These are phyloP conservation scores for Dendrolimus pini DNA, from an alignment of 2,888 invertebrate genomes.

Conservation along the genomic window DNA sequence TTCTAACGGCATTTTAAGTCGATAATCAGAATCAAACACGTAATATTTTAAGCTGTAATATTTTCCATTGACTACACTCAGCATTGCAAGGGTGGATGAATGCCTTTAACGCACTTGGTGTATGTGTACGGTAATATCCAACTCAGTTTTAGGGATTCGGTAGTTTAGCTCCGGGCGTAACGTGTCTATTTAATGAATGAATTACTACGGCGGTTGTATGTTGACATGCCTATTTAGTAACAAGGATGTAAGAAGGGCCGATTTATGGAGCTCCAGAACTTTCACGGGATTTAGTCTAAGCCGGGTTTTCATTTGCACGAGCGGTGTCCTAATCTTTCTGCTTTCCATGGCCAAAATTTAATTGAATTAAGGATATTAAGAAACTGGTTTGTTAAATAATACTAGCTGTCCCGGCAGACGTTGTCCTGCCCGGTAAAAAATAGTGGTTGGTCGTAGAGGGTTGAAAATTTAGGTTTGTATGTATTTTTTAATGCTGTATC, in stretches of 20 bases:
- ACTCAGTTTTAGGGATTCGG: constrained; percentile 22
- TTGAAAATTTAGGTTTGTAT: too few species aligned
- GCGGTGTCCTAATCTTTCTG: not conserved
- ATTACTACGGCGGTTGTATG: constrained; percentile 16
- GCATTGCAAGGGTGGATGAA: not conserved
- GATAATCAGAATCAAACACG: too few species aligned
- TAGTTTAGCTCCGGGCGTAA: constrained; percentile 17
- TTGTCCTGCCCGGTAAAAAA: too few species aligned
- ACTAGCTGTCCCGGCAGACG: too few species aligned
- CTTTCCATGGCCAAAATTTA: too few species aligned
- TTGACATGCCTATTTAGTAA: constrained; percentile 12
- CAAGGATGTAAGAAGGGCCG: constrained; percentile 3
- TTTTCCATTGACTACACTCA: too few species aligned
- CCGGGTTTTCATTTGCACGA: not conserved
- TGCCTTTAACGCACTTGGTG: not conserved
- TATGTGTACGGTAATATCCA: not conserved
- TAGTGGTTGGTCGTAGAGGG: too few species aligned
- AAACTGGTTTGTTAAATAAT: too few species aligned
- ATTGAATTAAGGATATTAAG: too few species aligned
- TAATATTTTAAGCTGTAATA: too few species aligned
- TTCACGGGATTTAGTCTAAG: not conserved
- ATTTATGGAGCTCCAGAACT: not conserved
- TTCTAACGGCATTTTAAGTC: too few species aligned
- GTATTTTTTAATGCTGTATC: too few species aligned
- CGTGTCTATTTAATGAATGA: constrained; percentile 27